phyloP scores from a whole-genome alignment of 2,797 vertebrate genomes.

The Scolopax bukidnonensis region DNA sequence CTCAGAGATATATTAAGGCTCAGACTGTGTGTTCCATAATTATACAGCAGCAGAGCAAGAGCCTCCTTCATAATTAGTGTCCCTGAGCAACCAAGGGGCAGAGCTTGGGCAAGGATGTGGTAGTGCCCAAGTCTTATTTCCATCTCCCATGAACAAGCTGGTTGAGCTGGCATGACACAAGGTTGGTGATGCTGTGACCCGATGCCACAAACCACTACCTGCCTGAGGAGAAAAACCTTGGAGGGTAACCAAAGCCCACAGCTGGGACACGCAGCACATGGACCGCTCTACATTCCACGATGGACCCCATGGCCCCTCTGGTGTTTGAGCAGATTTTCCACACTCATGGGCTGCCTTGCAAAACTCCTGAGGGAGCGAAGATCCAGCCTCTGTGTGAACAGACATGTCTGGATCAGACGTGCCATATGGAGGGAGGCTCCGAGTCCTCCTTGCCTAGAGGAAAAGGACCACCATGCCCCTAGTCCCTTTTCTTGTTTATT shows the following conservation, averaged over 20 bases:
- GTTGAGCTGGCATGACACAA: not conserved
- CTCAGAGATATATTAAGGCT: not conserved
- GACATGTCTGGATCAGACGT: accelerated
- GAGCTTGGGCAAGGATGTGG: not conserved
- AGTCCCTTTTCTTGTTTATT: not conserved
- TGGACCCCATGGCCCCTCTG: not conserved
- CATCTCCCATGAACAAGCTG: not conserved
- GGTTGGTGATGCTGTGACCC: not conserved
- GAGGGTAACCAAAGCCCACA: not conserved
- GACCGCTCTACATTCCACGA: not conserved
- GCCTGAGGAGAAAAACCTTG: not conserved
- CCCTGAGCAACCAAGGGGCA: not conserved
- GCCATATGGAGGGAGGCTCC: not conserved
- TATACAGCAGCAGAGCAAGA: conserved; percentile 1
- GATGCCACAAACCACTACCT: not conserved
- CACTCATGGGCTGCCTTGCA: not conserved
- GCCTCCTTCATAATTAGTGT: conserved; percentile 2
- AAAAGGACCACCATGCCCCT: not conserved
- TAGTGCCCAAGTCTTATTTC: not conserved
- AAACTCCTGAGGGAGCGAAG: not conserved
- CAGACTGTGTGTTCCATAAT: not conserved
- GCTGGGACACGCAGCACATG: accelerated
- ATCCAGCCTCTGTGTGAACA: not conserved
- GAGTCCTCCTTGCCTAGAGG: not conserved
- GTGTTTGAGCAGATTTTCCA: not conserved